Percentiles rank a stretch among this genome's conserved stretches.
These are phyloP conservation scores for Climacteris rufus DNA, from an alignment of 2,113 vertebrate genomes.

Conservation along the genomic window DNA sequence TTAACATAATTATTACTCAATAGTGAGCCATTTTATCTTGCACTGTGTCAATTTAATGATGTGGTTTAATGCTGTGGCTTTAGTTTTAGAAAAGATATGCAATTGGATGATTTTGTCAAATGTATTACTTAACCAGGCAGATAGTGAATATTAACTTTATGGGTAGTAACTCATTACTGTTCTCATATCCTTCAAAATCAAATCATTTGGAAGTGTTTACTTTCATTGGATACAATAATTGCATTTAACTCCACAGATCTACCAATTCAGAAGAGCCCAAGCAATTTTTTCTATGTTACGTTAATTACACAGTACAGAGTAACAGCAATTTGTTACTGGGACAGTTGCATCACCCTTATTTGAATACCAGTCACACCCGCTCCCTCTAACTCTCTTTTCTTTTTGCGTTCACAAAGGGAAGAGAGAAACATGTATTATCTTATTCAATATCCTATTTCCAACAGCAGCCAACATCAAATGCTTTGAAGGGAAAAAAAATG, in stretches of 20 bases:
- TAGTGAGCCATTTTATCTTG: not conserved
- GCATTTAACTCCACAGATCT: not conserved
- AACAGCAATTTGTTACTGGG: not conserved
- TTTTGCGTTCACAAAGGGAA: not conserved
- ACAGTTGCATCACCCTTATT: not conserved
- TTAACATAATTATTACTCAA: not conserved
- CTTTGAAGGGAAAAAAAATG: not conserved
- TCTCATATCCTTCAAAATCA: not conserved
- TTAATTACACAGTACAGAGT: accelerated
- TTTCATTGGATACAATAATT: not conserved
- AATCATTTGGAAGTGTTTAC: not conserved
- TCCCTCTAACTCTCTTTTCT: not conserved
- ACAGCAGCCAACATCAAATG: not conserved
- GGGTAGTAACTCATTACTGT: not conserved
- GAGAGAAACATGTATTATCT: not conserved
- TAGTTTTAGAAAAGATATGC: not conserved
- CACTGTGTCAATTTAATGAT: not conserved
- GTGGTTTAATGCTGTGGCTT: not conserved
- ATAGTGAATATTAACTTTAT: not conserved
- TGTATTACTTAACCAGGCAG: not conserved
- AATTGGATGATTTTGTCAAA: not conserved
- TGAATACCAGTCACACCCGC: not conserved
- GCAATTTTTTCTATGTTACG: not conserved
- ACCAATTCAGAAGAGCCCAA: not conserved
- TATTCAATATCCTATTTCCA: not conserved